These are phyloP conservation scores for Desmodus rotundus DNA, from an alignment of 2,113 vertebrate species.

Conservation along the genomic window DNA sequence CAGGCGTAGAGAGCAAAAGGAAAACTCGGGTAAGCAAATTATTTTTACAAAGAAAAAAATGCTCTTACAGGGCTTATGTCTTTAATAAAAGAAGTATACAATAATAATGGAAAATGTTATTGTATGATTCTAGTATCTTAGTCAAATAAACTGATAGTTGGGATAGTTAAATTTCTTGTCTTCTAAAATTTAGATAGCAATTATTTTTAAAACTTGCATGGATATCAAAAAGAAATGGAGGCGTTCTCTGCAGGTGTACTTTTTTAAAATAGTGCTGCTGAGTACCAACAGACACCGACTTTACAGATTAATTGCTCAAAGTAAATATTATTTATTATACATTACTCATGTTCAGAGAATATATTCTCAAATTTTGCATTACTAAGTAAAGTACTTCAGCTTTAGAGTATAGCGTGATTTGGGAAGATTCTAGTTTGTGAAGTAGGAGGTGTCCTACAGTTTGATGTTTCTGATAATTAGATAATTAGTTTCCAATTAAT, in stretches of 20 bases:
- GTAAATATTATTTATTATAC: not conserved
- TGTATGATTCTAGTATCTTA: not conserved
- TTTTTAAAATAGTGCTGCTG: not conserved
- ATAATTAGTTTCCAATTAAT: slow-evolving; percentile 27
- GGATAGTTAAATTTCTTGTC: slow-evolving; percentile 13
- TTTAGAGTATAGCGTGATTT: not conserved
- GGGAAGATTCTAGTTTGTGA: not conserved
- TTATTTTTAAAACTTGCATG: not conserved
- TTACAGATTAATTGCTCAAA: not conserved
- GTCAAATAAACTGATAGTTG: not conserved
- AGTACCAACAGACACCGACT: not conserved
- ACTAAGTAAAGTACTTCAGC: not conserved
- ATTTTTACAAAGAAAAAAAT: slow-evolving; percentile 16
- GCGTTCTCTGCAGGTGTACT: not conserved
- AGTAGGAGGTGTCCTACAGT: not conserved
- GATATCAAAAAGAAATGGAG: not conserved
- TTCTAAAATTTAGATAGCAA: not conserved
- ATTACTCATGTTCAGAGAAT: not conserved
- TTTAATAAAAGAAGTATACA: slow-evolving; percentile 2
- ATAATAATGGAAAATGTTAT: not conserved
- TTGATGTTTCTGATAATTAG: slow-evolving; percentile 10
- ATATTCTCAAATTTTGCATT: not conserved
- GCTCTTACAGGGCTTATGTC: not conserved
- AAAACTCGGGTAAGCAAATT: slow-evolving; percentile 79
- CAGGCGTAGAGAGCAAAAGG: slow-evolving; percentile 89